A percentile compares a stretch with the other conserved stretches of the same genome.
Evolutionary conservation across 2,797 vertebrate genomes (phyloP).

Genomic region (Taenioides sp.): DNA sequence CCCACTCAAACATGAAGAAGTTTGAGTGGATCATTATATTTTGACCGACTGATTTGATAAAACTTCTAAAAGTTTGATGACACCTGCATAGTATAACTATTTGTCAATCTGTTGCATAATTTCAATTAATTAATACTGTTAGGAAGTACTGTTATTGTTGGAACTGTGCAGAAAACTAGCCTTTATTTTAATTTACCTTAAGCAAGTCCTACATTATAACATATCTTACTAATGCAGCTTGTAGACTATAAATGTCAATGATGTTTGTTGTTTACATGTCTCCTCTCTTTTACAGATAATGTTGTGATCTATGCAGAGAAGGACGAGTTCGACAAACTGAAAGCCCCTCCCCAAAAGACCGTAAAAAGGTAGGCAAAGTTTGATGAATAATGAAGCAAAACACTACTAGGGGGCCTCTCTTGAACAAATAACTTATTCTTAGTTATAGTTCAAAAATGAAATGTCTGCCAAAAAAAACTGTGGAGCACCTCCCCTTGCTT

Average conservation of each 20-base stretch:
- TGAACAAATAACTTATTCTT: neutral
- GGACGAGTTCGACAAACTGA: slow-evolving; percentile 96
- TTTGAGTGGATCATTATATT: neutral
- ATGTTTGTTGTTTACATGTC: neutral
- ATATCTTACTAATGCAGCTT: neutral
- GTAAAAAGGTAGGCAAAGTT: slow-evolving; percentile 85
- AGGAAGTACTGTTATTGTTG: neutral
- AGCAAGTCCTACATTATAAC: neutral
- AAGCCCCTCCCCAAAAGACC: slow-evolving; percentile 86
- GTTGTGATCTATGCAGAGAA: slow-evolving; percentile 95
- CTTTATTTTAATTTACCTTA: neutral
- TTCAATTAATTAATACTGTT: neutral
- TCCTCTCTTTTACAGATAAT: slow-evolving; percentile 76
- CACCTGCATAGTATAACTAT: neutral
- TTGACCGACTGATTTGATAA: neutral
- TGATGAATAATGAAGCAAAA: neutral
- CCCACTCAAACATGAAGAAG: too few relatives aligned
- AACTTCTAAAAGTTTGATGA: neutral
- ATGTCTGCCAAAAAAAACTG: neutral
- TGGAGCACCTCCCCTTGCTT: too few relatives aligned
- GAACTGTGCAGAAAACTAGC: neutral
- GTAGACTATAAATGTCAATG: neutral
- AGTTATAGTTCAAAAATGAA: neutral
- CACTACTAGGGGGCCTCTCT: too few relatives aligned
- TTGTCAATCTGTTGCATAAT: neutral